Conservation (phyloP, 2,888 invertebrate species). For the Cyaniris semiargus region DNA sequence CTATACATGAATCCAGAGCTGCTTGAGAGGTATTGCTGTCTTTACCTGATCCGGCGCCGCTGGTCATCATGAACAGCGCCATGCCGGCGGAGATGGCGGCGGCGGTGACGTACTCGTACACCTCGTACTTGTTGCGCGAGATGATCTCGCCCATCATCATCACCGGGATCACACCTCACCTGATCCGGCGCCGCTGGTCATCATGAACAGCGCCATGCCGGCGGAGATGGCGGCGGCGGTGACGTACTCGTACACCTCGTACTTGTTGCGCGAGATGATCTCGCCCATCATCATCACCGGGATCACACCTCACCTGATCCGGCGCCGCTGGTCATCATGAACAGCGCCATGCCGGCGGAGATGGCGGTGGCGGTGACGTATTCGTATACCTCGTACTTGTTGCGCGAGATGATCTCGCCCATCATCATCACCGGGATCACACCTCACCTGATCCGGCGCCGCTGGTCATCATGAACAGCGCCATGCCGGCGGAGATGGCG, state of each 20-base stretch:
- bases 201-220: conserved; percentile 96
- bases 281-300: conserved; percentile 99
- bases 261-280: conserved; percentile 91
- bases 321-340: conserved; percentile 90
- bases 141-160: conserved; percentile 99
- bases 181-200: conserved; percentile 85
- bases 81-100: conserved; percentile 94
- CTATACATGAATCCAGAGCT: too few relatives aligned
- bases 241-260: conserved; percentile 94
- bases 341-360: conserved; percentile 95
- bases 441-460: conserved; percentile 82
- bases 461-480: conserved; percentile 92
- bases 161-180: conserved; percentile 96
- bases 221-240: conserved; percentile 93
- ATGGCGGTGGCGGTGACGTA: conserved; percentile 94
- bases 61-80: conserved; percentile 93
- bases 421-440: conserved; percentile 99
- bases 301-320: conserved; percentile 88
- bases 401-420: conserved; percentile 94
- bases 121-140: conserved; percentile 91
- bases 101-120: conserved; percentile 96
- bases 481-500: conserved; percentile 95
- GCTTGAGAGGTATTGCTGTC: too few relatives aligned
- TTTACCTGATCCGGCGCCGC: conserved; percentile 82
- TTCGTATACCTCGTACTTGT: conserved; percentile 93